A percentile compares a stretch with the other conserved stretches of the same genome.
Evolutionary conservation across 2,888 invertebrate species (phyloP).

Genomic region (Oegoconia quadripuncta): DNA sequence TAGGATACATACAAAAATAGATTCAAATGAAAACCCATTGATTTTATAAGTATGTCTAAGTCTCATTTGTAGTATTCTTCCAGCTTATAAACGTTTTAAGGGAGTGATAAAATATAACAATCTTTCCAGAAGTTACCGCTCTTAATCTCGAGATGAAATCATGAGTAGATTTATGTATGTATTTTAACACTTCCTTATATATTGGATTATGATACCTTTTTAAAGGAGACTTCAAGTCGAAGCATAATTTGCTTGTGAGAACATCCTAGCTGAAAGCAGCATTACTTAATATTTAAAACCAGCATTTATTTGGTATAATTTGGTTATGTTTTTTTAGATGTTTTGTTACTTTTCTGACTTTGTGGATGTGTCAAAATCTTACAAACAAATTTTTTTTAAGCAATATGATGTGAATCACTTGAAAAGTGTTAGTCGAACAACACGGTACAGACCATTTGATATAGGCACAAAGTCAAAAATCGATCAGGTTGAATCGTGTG

Average conservation of each 20-base stretch:
- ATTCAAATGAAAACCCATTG: not conserved
- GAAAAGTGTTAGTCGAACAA: conserved; percentile 7
- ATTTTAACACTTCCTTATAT: not conserved
- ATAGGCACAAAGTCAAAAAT: conserved; percentile 46
- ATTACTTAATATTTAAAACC: conserved; percentile 58
- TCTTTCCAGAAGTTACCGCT: conserved; percentile 3
- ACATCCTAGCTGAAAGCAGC: conserved; percentile 57
- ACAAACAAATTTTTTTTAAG: no score
- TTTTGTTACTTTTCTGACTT: conserved; percentile 49
- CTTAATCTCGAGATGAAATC: not conserved
- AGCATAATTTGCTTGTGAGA: conserved; percentile 22
- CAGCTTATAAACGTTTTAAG: conserved; percentile 10
- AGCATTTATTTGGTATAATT: conserved; percentile 56
- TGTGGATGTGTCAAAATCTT: conserved; percentile 41
- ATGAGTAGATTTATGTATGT: conserved; percentile 2
- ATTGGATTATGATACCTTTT: conserved; percentile 1
- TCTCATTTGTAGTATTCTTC: conserved; percentile 2
- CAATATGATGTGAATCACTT: no score
- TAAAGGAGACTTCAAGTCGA: conserved; percentile 29
- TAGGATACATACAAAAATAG: not conserved
- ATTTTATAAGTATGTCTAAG: not conserved
- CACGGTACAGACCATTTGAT: conserved; percentile 29
- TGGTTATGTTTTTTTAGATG: conserved; percentile 55
- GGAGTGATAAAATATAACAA: conserved; percentile 7
- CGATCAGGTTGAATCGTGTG: conserved; percentile 45